Percentiles rank a stretch among this genome's conserved stretches.
These are phyloP conservation scores for Tachypleus tridentatus DNA, from an alignment of 1,140 invertebrate species.

Conservation along the genomic window DNA sequence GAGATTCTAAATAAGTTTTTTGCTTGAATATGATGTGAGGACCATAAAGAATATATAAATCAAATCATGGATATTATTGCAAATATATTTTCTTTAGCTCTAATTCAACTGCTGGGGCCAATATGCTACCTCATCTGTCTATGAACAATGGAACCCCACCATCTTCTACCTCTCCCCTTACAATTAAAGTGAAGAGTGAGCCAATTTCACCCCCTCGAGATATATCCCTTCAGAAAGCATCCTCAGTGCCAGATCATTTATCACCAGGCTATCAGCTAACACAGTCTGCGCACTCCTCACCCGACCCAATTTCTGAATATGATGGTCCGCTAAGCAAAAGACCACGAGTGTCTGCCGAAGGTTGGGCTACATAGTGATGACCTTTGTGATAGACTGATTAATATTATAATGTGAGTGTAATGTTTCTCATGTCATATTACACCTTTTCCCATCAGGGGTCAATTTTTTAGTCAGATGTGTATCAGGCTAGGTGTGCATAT, in stretches of 20 bases:
- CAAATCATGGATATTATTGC: too few species aligned
- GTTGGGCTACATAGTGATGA: slow-evolving; percentile 57
- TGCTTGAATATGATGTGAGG: too few species aligned
- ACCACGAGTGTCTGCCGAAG: slow-evolving; percentile 57
- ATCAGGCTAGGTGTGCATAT: too few species aligned
- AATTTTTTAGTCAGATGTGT: too few species aligned
- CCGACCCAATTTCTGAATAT: slow-evolving; percentile 50
- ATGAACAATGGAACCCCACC: slow-evolving; percentile 72
- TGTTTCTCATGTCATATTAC: too few species aligned
- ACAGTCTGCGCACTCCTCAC: slow-evolving; percentile 24
- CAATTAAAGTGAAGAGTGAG: slow-evolving; percentile 87
- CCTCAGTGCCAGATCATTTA: slow-evolving; percentile 24
- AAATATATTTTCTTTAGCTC: slow-evolving; percentile 16
- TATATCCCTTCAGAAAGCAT: slow-evolving; percentile 27
- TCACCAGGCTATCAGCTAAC: slow-evolving; percentile 45
- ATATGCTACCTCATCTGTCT: slow-evolving; percentile 40
- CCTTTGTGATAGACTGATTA: too few species aligned
- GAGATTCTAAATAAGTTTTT: too few species aligned
- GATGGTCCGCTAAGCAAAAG: slow-evolving; percentile 47
- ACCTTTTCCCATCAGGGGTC: too few species aligned
- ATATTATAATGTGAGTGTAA: too few species aligned
- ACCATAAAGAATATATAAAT: too few species aligned
- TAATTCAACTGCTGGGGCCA: background rate
- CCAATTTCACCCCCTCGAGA: slow-evolving; percentile 79
- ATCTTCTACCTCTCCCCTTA: slow-evolving; percentile 62